Conservation (phyloP, 2,888 invertebrate genomes). For the Limnephilus rhombicus region DNA sequence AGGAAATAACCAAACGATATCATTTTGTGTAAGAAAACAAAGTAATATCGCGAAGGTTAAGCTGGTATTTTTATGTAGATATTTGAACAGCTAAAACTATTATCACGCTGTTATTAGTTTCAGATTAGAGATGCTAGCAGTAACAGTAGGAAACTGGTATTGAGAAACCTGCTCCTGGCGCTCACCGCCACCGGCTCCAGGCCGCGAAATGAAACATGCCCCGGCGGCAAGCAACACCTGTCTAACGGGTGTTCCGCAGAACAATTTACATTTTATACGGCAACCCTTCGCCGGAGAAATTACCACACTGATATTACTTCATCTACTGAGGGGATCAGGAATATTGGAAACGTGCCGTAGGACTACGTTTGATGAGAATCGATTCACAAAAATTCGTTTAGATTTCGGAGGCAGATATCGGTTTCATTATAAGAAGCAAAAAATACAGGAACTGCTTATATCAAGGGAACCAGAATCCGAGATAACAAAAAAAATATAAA, state of each 20-base stretch:
- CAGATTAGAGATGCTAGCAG: neutral
- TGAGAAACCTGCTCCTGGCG: neutral
- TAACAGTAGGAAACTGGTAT: neutral
- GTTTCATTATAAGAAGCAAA: neutral
- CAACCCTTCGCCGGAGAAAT: slow-evolving; percentile 27
- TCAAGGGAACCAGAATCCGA: neutral
- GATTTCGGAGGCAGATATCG: neutral
- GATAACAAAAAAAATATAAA: neutral
- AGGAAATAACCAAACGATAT: neutral
- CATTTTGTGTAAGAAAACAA: neutral
- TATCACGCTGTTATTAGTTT: neutral
- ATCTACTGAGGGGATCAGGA: slow-evolving; percentile 47
- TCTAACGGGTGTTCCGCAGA: slow-evolving; percentile 52
- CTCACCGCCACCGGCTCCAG: neutral
- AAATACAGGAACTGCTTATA: slow-evolving; percentile 1
- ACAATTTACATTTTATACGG: slow-evolving; percentile 64
- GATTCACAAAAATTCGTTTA: slow-evolving; percentile 3
- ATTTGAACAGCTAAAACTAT: neutral
- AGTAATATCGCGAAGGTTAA: neutral
- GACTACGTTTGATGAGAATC: slow-evolving; percentile 23
- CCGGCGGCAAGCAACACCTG: slow-evolving; percentile 58
- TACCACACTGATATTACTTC: slow-evolving; percentile 45
- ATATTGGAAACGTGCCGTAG: slow-evolving; percentile 41
- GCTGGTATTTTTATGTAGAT: neutral
- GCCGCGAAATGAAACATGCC: slow-evolving; percentile 43